Conservation (phyloP, 2,888 invertebrate genomes). For the Pristionchus exspectatus region DNA sequence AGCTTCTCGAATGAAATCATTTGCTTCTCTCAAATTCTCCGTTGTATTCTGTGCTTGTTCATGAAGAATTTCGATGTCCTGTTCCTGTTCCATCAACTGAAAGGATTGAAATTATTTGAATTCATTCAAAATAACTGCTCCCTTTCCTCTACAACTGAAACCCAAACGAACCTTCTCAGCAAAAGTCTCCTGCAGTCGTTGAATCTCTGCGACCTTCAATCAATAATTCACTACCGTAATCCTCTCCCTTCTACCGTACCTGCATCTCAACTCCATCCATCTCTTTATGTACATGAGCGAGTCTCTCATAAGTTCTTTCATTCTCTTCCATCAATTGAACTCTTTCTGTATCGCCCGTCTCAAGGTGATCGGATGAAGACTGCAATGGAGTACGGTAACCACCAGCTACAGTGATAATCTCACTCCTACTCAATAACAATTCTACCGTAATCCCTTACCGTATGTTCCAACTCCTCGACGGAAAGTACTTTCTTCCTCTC, state of each 20-base stretch:
- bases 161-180: constrained; percentile 88
- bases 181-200: constrained; percentile 94
- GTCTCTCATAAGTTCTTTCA: constrained; percentile 56
- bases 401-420: too few species aligned
- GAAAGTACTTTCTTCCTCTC: background rate
- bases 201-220: constrained; percentile 90
- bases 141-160: background rate
- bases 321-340: constrained; percentile 56
- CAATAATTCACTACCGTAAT: constrained; percentile 24
- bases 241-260: background rate
- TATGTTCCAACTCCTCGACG: constrained; percentile 47
- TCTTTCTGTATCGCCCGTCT: constrained; percentile 4
- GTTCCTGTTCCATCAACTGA: constrained; percentile 84
- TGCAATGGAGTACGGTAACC: background rate
- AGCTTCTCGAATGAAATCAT: constrained; percentile 93
- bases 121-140: background rate
- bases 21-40: constrained; percentile 95
- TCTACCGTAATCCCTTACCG: background rate
- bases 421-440: background rate
- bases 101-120: background rate
- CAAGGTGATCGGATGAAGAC: background rate
- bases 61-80: constrained; percentile 92
- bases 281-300: constrained; percentile 54
- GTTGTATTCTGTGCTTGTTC: constrained; percentile 92
- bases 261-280: constrained; percentile 47